Base-by-base conservation (phyloP, 1,140 invertebrate species). In the Trigoniulus corallinus region DNA sequence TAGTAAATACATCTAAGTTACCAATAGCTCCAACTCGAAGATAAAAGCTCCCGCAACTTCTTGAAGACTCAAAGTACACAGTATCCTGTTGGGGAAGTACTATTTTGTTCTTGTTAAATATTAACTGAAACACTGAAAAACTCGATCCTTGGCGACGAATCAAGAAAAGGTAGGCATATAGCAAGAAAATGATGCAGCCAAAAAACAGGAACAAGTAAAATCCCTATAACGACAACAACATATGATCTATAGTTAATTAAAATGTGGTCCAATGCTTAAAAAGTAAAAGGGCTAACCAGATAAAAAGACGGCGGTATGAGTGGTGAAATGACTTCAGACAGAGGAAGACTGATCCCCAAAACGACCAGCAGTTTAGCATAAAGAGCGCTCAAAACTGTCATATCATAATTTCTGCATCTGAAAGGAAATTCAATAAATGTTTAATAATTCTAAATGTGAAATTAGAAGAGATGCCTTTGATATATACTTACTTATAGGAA, bases 321-420 rank as follows among this genome's bases (percentile, higher is more conserved):
- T n/a, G 84, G 84, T 21, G 84, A 88, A 59, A 88, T 88, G 48
- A 88, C 84, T 73, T 88, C 84, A 42, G 84, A 82, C 40, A 80
- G 72, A 3, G 78, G 78, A 56, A 80, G 76, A 18, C 77, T 76
- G 67, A 66, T 29, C 68, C 63, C 47, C 72, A 93, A 87, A 13
- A 94, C 87, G 23, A 94, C 87, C 48, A 95, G 67, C 2, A 93
- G 71, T 65, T 93, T 92, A n/a, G 85, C 86, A 62, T 95, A 94
- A 2, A 94, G 73, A 0, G 88, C 89, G 56, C 87, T 92, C 48
- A 94, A 71, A n/a, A 88, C 82, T 21, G 83, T 7, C 7, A 18
- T 12, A 24, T 44, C 42, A 44, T 44, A 20, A 20, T 44, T 20
- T 20, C 42, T 44, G 42, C 7, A 44, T 12, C 42, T 44, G 24